Base-by-base conservation (phyloP, 2,888 invertebrate genomes). In the Ametastegia equiseti region DNA sequence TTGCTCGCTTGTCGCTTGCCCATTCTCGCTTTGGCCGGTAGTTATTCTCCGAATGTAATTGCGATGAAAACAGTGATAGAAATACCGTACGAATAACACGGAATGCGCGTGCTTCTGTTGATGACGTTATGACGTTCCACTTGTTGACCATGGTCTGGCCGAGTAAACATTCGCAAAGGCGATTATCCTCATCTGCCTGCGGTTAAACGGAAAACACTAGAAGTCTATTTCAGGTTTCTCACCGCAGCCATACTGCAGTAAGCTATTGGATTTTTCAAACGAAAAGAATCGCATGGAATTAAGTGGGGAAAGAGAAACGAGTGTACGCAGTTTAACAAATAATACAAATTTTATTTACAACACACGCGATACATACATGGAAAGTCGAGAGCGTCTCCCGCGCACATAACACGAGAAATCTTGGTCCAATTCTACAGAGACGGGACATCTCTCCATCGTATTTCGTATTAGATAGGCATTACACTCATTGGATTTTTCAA, bases 291-390 rank as follows among this genome's bases (percentile, higher is more conserved):
- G 54, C 15, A 23, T 11, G 33, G 15, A n/a, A 15, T 33, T 4
- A 30, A 65, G 36, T 9, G 9, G 19, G 0, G 11, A 65, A n/a
- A 9, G 1, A 9, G 23, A 65, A 36, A 65, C 11, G 7, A 39
- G 2, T 15, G 2, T 39, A 33, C 33, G 65, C 65, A n/a, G 19
- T 67, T 67, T 67, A 39, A 67, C 36, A 67, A 67, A 67, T 67
- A 67, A 60, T 67, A 67, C 65, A 67, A 67, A 67, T 67, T 67
- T 67, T 67, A 39, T 39, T 67, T 67, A 63, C 65, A 60, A 39
- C 65, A 30, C 30, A 13, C 60, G 30, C 30, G 30, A 30, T 30
- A 60, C 27, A 30, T 60, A 67, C 19, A 67, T 39, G 36, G 11
- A 67, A 39, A 67, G 36, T 39, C 39, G 13, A 19, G 27, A 60